Base-by-base conservation (phyloP, 2,113 vertebrate species). In the Macrotus californicus region DNA sequence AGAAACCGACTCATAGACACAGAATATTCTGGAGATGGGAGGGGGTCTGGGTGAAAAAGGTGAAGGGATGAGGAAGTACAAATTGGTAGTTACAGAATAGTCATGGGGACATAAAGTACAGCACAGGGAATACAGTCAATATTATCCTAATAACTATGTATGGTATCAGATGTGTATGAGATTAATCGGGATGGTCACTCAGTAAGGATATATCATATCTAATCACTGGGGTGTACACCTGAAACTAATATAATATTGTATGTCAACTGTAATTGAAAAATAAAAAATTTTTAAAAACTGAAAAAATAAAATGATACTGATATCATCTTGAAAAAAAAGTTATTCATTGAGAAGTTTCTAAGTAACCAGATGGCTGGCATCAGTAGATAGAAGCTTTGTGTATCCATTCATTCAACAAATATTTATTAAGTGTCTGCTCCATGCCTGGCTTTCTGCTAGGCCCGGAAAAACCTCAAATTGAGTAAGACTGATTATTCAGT, bases 391-490 rank as follows among this genome's bases (percentile, higher is more conserved):
- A 52, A 95, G 43, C 72, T 54, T 43, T 91, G 70, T 69, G 59
- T 56, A 61, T 56, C 36, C 77, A 73, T 73, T 89, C 91, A 18
- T 34, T 93, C 89, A 87, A 59, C 76, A 97, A 95, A 96, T 96
- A 96, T 91, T 92, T 95, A 95, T 83, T 89, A 88, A 80, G 72
- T 95, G 86, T 94, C 86, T 97, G 76, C 43, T 56, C 75, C 21
- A 26, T 36, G 79, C 86, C 75, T 9, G 13, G 64, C n/a, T 95
- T 77, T 91, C 80, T 34, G 67, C 34, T 82, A 52, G 81, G 61
- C 59, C 46, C 82, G 76, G n/a, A 79, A 87, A 83, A 94, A 91
- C 75, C 83, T 64, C 66, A 88, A 59, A 91, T 54, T 59, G 82
- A 91, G 43, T 59, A 69, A 93, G 84, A 89, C 0, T 59, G 43